Evolutionary conservation across 2,888 invertebrate species (phyloP).

Genomic region (Agrochola lychnidis): DNA sequence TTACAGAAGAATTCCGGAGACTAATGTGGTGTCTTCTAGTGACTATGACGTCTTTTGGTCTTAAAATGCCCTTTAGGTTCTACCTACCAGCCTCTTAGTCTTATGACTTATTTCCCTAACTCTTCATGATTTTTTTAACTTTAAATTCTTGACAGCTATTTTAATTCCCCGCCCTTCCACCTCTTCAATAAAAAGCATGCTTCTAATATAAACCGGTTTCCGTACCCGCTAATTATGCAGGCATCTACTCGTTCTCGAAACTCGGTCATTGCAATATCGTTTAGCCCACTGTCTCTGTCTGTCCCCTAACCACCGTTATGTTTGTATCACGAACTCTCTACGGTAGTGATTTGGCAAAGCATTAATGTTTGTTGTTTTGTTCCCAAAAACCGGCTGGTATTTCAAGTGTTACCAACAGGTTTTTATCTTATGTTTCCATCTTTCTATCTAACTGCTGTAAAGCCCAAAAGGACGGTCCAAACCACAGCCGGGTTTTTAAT

Average conservation of each 20-base stretch:
- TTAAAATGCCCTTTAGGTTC: no score
- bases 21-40: background rate
- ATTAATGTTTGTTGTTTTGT: slow-evolving; percentile 6
- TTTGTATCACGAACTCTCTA: slow-evolving; percentile 36
- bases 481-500: background rate
- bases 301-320: slow-evolving; percentile 55
- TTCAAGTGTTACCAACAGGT: background rate
- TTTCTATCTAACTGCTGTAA: background rate
- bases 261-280: slow-evolving; percentile 63
- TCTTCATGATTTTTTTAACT: no score
- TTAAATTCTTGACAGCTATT: background rate
- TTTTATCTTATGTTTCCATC: background rate
- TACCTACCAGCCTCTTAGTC: no score
- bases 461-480: no score
- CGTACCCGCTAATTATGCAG: slow-evolving; percentile 59
- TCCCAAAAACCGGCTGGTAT: background rate
- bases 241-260: slow-evolving; percentile 55
- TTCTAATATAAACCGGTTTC: slow-evolving; percentile 59
- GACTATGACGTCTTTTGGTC: background rate
- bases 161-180: slow-evolving; percentile 24
- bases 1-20: background rate
- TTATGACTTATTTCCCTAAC: background rate
- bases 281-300: slow-evolving; percentile 37
- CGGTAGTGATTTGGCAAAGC: slow-evolving; percentile 38
- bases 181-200: background rate